Conservation (phyloP, 2,113 vertebrate genomes). For the Alectura lathami region DNA sequence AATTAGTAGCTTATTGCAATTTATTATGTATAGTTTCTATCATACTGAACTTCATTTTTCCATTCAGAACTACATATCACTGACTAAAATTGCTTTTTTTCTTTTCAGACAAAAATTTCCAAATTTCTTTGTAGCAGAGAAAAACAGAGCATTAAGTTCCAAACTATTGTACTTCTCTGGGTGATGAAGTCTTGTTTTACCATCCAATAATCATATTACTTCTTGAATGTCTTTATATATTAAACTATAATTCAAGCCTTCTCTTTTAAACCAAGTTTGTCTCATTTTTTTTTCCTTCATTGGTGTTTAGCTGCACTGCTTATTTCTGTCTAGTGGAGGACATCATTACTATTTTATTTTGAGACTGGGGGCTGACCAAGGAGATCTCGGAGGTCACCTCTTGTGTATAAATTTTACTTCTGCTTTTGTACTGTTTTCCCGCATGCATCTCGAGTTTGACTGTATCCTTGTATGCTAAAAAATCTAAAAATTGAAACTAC, state of each 20-base stretch:
- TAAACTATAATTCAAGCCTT: neutral
- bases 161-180: neutral
- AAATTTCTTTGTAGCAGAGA: neutral
- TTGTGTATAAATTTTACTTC: neutral
- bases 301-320: neutral
- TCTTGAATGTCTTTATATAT: neutral
- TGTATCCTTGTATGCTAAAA: neutral
- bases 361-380: neutral
- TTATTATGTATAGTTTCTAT: neutral
- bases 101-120: neutral
- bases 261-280: neutral
- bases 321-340: neutral
- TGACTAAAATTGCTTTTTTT: neutral
- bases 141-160: neutral
- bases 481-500: neutral
- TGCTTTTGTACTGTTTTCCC: neutral
- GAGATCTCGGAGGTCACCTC: neutral
- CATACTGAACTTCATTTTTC: neutral
- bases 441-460: neutral
- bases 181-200: neutral
- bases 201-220: neutral
- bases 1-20: constrained; percentile 6
- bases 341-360: neutral
- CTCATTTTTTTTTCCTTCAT: neutral
- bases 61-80: neutral